Percentiles rank a stretch among this genome's conserved stretches.
Conservation (phyloP, 2,888 invertebrate species). For the Reticulitermes lucifugus region DNA sequence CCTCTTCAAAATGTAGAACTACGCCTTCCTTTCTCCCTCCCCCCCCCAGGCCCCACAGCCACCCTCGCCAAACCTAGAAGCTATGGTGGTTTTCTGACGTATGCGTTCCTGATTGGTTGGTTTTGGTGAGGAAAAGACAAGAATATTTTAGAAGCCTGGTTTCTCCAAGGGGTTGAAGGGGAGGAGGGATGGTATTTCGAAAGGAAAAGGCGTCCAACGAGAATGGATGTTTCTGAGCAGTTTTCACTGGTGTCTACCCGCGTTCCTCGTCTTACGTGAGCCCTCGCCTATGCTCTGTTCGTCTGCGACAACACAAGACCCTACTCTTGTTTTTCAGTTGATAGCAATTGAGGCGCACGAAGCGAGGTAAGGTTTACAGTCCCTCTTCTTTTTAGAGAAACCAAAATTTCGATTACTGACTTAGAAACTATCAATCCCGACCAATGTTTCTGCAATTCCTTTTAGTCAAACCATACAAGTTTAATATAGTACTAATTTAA, state of each 20-base stretch:
- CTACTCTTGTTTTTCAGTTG: too few relatives aligned
- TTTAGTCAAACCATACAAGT: too few relatives aligned
- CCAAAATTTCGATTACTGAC: too few relatives aligned
- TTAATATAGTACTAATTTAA: too few relatives aligned
- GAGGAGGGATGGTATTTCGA: conserved; percentile 16
- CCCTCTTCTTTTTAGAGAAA: too few relatives aligned
- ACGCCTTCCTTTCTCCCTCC: not conserved
- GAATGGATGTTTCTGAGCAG: conserved; percentile 30
- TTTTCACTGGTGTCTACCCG: not conserved
- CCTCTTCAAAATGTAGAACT: conserved; percentile 42
- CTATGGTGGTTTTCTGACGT: conserved; percentile 42
- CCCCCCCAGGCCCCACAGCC: not conserved
- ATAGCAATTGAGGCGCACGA: too few relatives aligned
- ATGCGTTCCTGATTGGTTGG: conserved; percentile 43
- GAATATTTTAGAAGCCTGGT: conserved; percentile 28
- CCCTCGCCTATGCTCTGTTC: too few relatives aligned
- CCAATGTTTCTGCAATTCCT: too few relatives aligned
- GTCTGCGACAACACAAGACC: too few relatives aligned
- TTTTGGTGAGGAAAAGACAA: conserved; percentile 39
- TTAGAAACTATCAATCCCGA: too few relatives aligned
- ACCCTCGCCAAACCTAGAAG: not conserved
- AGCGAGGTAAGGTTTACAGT: too few relatives aligned
- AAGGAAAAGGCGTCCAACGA: conserved; percentile 48
- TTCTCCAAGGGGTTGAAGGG: conserved; percentile 28
- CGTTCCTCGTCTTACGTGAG: too few relatives aligned